Base-by-base conservation (phyloP, 2,888 invertebrate genomes). In the Boloria selene region DNA sequence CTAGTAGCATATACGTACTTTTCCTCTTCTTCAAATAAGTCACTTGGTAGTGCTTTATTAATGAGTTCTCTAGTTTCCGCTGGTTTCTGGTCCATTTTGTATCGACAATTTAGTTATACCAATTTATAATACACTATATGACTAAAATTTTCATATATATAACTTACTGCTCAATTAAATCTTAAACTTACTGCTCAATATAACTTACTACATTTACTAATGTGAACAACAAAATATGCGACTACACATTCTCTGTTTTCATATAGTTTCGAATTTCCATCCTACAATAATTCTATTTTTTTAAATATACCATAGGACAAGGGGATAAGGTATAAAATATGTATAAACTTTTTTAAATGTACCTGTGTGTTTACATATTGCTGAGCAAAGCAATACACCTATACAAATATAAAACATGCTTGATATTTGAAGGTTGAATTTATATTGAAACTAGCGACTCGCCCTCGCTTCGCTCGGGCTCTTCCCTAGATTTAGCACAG, bases 341-440 rank as follows among this genome's bases (percentile, higher is more conserved):
- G 16, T 50, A 51, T 13, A 22, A 56, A 38, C 16, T 26, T 16
- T 50, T 22, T 49, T 51, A 16, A n/a, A 22, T 16, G 22, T 42
- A 63, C 42, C 26, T 55, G 22, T 56, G 17, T 63, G 16, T 13
- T 47, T 31, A 56, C 56, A 18, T 31, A 7, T 22, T 45, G 67
- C 65, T 65, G 70, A 70, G 61, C 68, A 65, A 77, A 70, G 75
- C n/a, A 74, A 75, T 77, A 78, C 84, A 85, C 82, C 85, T 85
- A 83, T 79, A 79, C 78, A 84, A 85, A 85, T 79, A 84, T 38
- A 72, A 69, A 73, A 71, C 74, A 73, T 74, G 70, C 70, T 73
- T 68, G 54, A 76, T 76, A 74, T 75, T 79, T 72, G 73, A 78
- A 81, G 80, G 79, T 77, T 67, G 52, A 56, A 56, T 45, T 56